Base-by-base conservation (phyloP, 2,888 invertebrate species). In the Apodemia mormo region DNA sequence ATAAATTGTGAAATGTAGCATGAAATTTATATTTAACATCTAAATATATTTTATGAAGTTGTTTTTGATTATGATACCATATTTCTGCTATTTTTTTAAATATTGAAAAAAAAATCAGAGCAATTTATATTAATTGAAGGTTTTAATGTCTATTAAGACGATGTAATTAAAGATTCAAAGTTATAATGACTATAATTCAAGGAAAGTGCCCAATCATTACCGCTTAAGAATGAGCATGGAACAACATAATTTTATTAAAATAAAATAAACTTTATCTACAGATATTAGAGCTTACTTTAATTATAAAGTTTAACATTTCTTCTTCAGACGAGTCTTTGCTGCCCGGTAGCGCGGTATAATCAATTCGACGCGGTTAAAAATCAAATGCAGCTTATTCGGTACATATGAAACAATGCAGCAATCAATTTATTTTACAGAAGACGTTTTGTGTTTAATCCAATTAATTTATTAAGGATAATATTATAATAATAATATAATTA, bases 311-410 rank as follows among this genome's bases (percentile, higher is more conserved):
- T 30, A 58, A 2, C 7, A 33, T 69, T 54, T 54, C 68, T 71
- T 65, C 66, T 71, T 61, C 30, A 72, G 73, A 72, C 67, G 67
- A 68, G 49, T 37, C 64, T 49, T 14, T 64, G 76, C 79, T 81
- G 80, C 77, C 83, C 89, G 83, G 89, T 87, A 89, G 89, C 85
- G 81, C 74, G 79, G 71, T 77, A 71, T 80, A 89, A 90, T 89
- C 86, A 83, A 88, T 89, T 88, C 77, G 84, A 74, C 76, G 80
- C 81, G 86, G 71, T 69, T 70, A 70, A 76, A 74, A 71, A 74
- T 76, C 71, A 71, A 61, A 65, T 67, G 73, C 67, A 70, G 69
- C 70, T 33, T 56, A 67, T 64, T 70, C 71, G 70, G 70, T 71
- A 73, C 58, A 29, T 58, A 58, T 58, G 58, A 58, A 58, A 58